Evolutionary conservation across 2,797 vertebrate genomes (phyloP).

Genomic region (Eulemur coronatus): DNA sequence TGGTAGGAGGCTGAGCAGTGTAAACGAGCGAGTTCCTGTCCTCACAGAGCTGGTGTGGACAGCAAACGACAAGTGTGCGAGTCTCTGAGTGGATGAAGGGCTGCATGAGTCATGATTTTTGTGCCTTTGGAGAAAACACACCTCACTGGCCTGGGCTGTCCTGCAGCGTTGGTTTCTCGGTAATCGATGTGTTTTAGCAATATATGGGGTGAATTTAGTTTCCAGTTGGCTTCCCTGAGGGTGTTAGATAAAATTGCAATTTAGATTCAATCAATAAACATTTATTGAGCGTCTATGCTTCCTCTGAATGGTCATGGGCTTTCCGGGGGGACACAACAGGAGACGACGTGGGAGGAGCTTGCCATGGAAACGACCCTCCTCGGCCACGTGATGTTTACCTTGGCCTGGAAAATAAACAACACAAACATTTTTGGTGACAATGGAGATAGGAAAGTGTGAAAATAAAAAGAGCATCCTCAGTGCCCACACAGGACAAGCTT

Average conservation of each 20-base stretch:
- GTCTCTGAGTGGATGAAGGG: rapidly evolving
- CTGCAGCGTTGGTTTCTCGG: background rate
- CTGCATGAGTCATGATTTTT: rapidly evolving
- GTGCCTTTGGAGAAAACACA: background rate
- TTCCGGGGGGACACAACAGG: too few relatives aligned
- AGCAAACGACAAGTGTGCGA: rapidly evolving
- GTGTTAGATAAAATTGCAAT: slow-evolving; percentile 14
- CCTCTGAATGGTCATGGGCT: background rate
- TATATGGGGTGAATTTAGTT: background rate
- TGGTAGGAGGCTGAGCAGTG: rapidly evolving
- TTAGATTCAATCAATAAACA: slow-evolving; percentile 26
- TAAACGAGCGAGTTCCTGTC: rapidly evolving
- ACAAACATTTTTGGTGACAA: background rate
- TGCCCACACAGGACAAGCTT: background rate
- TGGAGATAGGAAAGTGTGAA: background rate
- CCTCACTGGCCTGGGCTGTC: background rate
- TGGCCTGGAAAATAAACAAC: background rate
- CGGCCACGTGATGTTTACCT: rapidly evolving
- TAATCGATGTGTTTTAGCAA: background rate
- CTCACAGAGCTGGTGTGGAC: rapidly evolving
- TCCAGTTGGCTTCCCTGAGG: slow-evolving; percentile 8
- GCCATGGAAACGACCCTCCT: background rate
- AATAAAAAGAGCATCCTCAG: background rate
- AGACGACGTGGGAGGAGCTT: rapidly evolving
- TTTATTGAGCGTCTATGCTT: background rate